phyloP scores from a whole-genome alignment of 2,113 vertebrate genomes.

The Zapus hudsonius region DNA sequence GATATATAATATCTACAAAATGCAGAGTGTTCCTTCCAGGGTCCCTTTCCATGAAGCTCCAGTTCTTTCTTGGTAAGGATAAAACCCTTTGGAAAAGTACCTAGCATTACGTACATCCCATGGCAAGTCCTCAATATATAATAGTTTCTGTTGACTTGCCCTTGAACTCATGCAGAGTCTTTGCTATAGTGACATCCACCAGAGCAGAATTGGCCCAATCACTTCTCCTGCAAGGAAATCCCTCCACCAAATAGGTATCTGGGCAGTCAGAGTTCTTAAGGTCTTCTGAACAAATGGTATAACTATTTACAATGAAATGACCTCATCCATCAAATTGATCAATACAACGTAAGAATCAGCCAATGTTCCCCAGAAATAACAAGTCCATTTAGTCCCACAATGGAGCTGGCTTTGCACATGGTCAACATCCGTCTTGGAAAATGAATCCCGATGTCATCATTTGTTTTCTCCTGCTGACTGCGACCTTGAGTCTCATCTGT shows the following conservation, averaged over 20 bases:
- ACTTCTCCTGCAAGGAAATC: background rate
- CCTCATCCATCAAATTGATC: background rate
- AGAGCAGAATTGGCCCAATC: too few species aligned
- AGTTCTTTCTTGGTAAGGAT: rapidly evolving
- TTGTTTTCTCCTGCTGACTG: background rate
- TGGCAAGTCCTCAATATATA: background rate
- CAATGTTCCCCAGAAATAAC: background rate
- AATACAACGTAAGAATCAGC: background rate
- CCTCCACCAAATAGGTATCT: background rate
- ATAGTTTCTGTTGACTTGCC: background rate
- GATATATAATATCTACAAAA: too few species aligned
- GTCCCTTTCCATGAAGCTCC: background rate
- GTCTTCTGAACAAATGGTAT: background rate
- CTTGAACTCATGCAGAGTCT: background rate
- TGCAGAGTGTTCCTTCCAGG: background rate
- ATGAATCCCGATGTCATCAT: background rate
- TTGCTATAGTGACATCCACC: background rate
- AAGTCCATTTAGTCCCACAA: background rate
- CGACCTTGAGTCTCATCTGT: background rate
- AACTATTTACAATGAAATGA: background rate
- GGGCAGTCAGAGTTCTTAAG: background rate
- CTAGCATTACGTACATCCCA: rapidly evolving
- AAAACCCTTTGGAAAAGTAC: background rate
- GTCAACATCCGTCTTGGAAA: background rate
- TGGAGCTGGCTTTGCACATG: background rate